These are phyloP conservation scores for Phrynocephalus versicolor DNA, from an alignment of 2,113 vertebrate genomes.

Conservation along the genomic window DNA sequence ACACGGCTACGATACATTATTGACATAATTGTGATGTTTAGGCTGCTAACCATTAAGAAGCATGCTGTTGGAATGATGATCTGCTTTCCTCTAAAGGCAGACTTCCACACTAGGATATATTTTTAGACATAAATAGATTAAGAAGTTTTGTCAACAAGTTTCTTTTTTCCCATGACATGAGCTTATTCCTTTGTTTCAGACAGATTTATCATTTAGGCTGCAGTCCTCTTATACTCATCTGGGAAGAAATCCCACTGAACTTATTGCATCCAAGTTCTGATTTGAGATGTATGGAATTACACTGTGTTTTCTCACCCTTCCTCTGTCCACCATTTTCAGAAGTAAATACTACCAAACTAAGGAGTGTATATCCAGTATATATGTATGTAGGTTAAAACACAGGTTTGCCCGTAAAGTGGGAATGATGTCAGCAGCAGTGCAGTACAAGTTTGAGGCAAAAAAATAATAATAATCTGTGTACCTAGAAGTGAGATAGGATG, in stretches of 20 bases:
- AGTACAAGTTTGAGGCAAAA: too few species aligned
- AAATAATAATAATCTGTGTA: too few species aligned
- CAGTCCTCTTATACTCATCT: neutral
- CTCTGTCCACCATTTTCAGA: neutral
- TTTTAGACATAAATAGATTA: slow-evolving; percentile 60
- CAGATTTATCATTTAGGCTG: neutral
- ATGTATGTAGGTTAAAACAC: too few species aligned
- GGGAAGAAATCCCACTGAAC: neutral
- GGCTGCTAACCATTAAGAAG: slow-evolving; percentile 66
- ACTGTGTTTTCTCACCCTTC: neutral
- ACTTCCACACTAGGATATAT: slow-evolving; percentile 46
- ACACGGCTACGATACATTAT: slow-evolving; percentile 67
- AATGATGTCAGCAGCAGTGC: too few species aligned
- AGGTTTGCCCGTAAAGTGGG: neutral
- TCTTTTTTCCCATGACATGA: too few species aligned
- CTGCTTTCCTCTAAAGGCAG: slow-evolving; percentile 55
- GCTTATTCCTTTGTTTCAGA: slow-evolving; percentile 6
- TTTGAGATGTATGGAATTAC: too few species aligned
- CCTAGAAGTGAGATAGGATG: too few species aligned
- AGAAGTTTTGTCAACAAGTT: neutral
- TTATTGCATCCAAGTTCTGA: neutral
- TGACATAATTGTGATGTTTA: slow-evolving; percentile 58
- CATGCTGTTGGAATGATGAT: slow-evolving; percentile 48
- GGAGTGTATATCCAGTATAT: too few species aligned
- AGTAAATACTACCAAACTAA: too few species aligned